These are phyloP conservation scores for Eremobia ochroleuca DNA, from an alignment of 2,888 invertebrate genomes.

Conservation along the genomic window DNA sequence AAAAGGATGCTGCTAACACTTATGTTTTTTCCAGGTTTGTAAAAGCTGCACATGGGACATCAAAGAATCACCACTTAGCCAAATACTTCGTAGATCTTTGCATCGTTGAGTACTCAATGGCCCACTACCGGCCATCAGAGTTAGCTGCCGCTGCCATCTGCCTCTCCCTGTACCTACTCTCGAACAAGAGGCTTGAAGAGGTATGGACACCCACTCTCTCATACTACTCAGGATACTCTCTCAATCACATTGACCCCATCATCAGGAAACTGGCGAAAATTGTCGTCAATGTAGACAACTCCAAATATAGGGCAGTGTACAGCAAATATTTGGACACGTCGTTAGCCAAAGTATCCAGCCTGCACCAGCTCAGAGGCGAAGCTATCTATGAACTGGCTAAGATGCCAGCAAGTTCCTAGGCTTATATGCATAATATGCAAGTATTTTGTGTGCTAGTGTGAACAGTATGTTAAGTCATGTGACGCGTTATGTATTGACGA, in stretches of 20 bases:
- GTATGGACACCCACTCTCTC: conserved; percentile 94
- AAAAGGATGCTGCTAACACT: neutral
- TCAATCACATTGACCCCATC: conserved; percentile 93
- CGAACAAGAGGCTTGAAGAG: conserved; percentile 86
- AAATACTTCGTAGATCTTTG: conserved; percentile 98
- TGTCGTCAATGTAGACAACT: conserved; percentile 92
- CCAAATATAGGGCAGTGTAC: conserved; percentile 93
- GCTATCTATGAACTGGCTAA: conserved; percentile 78
- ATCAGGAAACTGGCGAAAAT: conserved; percentile 93
- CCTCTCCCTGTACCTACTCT: conserved; percentile 92
- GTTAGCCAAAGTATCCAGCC: conserved; percentile 92
- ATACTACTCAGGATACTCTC: conserved; percentile 94
- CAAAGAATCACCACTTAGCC: conserved; percentile 94
- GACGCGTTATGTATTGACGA: conserved; percentile 44
- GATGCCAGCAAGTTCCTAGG: conserved; percentile 62
- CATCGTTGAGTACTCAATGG: conserved; percentile 95
- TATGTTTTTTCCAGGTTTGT: conserved; percentile 87
- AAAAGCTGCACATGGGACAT: conserved; percentile 91
- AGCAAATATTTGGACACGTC: conserved; percentile 92
- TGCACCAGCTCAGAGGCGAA: conserved; percentile 91
- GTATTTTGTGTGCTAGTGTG: conserved; percentile 48
- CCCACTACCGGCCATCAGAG: conserved; percentile 95
- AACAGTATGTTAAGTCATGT: conserved; percentile 53
- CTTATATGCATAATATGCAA: conserved; percentile 20
- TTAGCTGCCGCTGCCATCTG: conserved; percentile 96